These are phyloP conservation scores for Agrotis exclamationis DNA, from an alignment of 2,888 invertebrate species.

Conservation along the genomic window DNA sequence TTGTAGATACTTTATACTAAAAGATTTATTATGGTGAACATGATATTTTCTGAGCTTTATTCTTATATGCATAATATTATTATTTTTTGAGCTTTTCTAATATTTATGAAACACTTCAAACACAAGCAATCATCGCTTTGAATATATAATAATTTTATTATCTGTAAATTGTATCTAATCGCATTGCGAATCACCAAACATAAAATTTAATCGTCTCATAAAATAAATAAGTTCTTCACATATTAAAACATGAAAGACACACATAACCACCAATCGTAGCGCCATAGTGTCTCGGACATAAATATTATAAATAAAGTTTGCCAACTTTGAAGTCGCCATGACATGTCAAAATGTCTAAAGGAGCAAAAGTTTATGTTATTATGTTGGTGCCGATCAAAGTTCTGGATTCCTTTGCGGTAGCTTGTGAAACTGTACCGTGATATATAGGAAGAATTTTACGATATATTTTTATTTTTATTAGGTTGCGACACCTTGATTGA, in stretches of 20 bases:
- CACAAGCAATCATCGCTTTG: neutral
- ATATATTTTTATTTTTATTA: constrained; percentile 53
- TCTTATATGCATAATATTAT: too few relatives aligned
- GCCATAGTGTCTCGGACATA: constrained; percentile 42
- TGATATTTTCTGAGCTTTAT: too few relatives aligned
- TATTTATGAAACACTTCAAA: constrained; percentile 24
- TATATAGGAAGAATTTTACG: constrained; percentile 59
- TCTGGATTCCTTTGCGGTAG: constrained; percentile 63
- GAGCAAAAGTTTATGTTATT: constrained; percentile 76
- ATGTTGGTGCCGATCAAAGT: constrained; percentile 77
- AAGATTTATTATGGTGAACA: too few relatives aligned
- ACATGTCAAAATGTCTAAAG: constrained; percentile 80
- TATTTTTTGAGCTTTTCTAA: too few relatives aligned
- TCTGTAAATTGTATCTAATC: constrained; percentile 11
- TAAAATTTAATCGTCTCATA: constrained; percentile 27
- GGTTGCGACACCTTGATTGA: constrained; percentile 54
- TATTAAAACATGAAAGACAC: constrained; percentile 48
- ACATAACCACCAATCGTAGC: constrained; percentile 40
- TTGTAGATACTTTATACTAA: too few relatives aligned
- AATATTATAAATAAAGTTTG: constrained; percentile 56
- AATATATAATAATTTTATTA: constrained; percentile 12
- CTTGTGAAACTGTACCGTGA: constrained; percentile 56
- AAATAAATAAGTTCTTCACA: constrained; percentile 33
- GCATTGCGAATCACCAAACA: constrained; percentile 20
- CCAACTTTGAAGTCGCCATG: constrained; percentile 63